Conservation (phyloP, 2,797 vertebrate genomes). For the Oreonectes daqikongensis region DNA sequence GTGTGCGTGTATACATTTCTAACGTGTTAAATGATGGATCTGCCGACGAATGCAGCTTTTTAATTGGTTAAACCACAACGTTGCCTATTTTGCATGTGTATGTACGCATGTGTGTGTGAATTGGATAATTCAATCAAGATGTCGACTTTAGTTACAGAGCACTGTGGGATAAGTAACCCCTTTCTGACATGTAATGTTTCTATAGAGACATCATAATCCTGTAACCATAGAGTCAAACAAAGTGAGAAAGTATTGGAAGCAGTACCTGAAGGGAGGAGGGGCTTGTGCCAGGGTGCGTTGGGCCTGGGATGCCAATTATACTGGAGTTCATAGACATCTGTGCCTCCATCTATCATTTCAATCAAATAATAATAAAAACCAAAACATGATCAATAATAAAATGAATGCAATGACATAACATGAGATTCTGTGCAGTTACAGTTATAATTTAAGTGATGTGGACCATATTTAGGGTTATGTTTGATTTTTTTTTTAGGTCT, state of each 20-base stretch:
- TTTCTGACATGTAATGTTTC: constrained; percentile 36
- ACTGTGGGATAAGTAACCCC: constrained; percentile 17
- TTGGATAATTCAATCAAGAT: constrained; percentile 39
- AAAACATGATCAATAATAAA: background rate
- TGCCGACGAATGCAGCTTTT: constrained; percentile 1
- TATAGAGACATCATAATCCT: constrained; percentile 40
- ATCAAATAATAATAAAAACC: background rate
- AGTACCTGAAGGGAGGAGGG: constrained; percentile 80
- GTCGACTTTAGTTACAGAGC: constrained; percentile 37
- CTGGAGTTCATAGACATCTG: constrained; percentile 76
- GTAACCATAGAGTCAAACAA: constrained; percentile 22
- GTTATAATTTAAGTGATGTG: too few relatives aligned
- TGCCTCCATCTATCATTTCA: constrained; percentile 38
- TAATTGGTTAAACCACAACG: constrained; percentile 1
- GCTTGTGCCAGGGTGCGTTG: constrained; percentile 78
- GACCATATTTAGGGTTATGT: too few relatives aligned
- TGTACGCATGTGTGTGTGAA: constrained; percentile 9
- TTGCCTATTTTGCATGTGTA: background rate
- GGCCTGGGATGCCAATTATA: constrained; percentile 84
- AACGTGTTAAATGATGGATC: background rate
- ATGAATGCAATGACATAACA: background rate
- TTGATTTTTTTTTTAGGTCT: too few relatives aligned
- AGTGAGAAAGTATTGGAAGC: constrained; percentile 55
- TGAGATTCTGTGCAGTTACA: background rate
- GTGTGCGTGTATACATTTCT: background rate